Evolutionary conservation across 2,888 invertebrate species (phyloP).

Genomic region (Zeuzera pyrina): DNA sequence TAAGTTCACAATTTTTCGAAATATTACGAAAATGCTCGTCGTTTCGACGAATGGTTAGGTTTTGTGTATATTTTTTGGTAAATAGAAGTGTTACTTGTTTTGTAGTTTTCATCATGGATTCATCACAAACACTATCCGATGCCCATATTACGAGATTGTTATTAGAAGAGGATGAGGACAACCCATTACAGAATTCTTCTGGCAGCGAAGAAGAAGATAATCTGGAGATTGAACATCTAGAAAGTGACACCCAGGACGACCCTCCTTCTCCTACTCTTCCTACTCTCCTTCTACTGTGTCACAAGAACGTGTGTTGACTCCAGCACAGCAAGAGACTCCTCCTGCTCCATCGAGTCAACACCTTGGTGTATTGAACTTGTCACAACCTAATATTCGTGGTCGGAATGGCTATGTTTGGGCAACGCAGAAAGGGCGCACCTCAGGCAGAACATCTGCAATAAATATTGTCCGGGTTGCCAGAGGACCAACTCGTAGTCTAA

Average conservation of each 20-base stretch:
- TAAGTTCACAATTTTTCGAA: conserved; percentile 10
- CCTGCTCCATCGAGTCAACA: no score
- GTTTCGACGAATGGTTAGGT: conserved; percentile 9
- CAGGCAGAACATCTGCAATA: conserved; percentile 12
- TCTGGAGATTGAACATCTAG: conserved; percentile 15
- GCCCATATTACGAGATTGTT: no score
- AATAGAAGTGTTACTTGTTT: no score
- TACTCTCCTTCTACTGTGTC: conserved; percentile 7
- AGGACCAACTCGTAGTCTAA: conserved; percentile 13
- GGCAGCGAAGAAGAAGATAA: conserved; percentile 18
- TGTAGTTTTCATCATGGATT: no score
- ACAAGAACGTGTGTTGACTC: no score
- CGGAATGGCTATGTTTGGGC: conserved; percentile 12
- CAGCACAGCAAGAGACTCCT: no score
- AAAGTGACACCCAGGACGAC: conserved; percentile 16
- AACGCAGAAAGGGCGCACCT: conserved; percentile 13
- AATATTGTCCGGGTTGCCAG: conserved; percentile 13
- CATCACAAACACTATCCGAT: no score
- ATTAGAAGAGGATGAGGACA: conserved; percentile 15
- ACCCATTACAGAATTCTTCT: no score
- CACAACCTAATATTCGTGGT: conserved; percentile 14
- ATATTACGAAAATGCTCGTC: conserved; percentile 6
- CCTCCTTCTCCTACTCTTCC: conserved; percentile 12
- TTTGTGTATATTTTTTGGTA: conserved; percentile 10
- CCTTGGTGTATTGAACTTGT: no score